Evolutionary conservation across 2,888 invertebrate genomes (phyloP).

Genomic region (Hydrotaea diabolus): DNA sequence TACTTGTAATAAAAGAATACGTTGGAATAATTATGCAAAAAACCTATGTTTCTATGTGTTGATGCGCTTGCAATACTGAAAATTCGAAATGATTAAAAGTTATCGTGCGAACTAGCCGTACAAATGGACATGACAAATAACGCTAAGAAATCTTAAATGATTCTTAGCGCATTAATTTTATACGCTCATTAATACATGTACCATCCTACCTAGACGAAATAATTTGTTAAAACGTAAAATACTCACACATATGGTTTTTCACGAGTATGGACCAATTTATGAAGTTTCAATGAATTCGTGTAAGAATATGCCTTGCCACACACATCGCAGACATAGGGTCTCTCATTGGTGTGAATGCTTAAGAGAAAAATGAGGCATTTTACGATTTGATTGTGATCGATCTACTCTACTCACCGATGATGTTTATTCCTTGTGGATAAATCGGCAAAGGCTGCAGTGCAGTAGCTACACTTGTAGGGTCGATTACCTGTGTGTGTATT

Average conservation of each 20-base stretch:
- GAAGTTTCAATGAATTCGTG: constrained; percentile 78
- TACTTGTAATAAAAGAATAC: too few relatives aligned
- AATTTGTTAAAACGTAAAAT: background rate
- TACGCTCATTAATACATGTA: too few relatives aligned
- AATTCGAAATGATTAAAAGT: too few relatives aligned
- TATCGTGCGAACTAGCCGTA: too few relatives aligned
- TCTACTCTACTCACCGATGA: constrained; percentile 74
- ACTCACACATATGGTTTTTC: constrained; percentile 79
- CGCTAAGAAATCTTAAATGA: too few relatives aligned
- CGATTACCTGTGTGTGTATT: constrained; percentile 80
- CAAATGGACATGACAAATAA: too few relatives aligned
- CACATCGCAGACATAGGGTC: constrained; percentile 78
- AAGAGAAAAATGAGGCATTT: constrained; percentile 4
- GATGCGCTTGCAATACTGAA: too few relatives aligned
- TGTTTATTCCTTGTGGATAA: constrained; percentile 80
- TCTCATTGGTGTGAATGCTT: constrained; percentile 79
- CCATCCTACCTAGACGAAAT: too few relatives aligned
- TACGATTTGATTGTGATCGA: too few relatives aligned
- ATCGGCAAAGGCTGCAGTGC: constrained; percentile 80
- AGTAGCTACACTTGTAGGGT: constrained; percentile 79
- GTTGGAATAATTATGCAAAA: too few relatives aligned
- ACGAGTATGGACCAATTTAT: constrained; percentile 79
- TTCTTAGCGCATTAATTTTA: background rate
- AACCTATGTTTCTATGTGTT: too few relatives aligned
- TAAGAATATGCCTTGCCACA: constrained; percentile 79